Conservation (phyloP, 2,888 invertebrate genomes). For the Tipula vernalis region DNA sequence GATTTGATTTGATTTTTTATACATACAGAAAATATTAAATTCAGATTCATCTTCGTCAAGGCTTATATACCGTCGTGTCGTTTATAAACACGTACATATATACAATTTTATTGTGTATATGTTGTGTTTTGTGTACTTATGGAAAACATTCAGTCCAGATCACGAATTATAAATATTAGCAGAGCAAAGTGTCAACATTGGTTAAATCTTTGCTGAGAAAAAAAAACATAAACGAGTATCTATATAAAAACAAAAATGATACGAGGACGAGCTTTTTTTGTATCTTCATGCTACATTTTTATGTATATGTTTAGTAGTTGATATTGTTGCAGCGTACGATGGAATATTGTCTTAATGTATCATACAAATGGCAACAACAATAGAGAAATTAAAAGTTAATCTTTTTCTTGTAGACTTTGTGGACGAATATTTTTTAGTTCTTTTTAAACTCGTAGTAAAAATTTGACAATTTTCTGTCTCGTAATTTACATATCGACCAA, state of each 20-base stretch:
- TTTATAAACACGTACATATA: background rate
- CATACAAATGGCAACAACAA: background rate
- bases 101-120: background rate
- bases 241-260: background rate
- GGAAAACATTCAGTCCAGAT: slow-evolving; percentile 17
- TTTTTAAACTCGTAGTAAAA: too few relatives aligned
- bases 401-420: too few relatives aligned
- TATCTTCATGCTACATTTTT: background rate
- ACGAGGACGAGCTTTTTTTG: background rate
- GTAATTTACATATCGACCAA: too few relatives aligned
- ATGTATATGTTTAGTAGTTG: background rate
- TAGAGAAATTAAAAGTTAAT: too few relatives aligned
- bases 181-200: slow-evolving; percentile 19
- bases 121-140: slow-evolving; percentile 14
- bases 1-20: background rate
- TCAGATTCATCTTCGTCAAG: background rate
- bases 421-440: too few relatives aligned
- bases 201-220: slow-evolving; percentile 14
- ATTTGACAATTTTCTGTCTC: too few relatives aligned
- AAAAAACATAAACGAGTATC: slow-evolving; percentile 13
- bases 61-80: background rate
- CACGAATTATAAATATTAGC: slow-evolving; percentile 20
- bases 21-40: background rate
- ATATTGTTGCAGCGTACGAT: background rate
- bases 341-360: background rate